Evolutionary conservation across 2,888 invertebrate genomes (phyloP), one percentile per base, ranked within the genome.

Genomic region (Apodemia mormo): DNA sequence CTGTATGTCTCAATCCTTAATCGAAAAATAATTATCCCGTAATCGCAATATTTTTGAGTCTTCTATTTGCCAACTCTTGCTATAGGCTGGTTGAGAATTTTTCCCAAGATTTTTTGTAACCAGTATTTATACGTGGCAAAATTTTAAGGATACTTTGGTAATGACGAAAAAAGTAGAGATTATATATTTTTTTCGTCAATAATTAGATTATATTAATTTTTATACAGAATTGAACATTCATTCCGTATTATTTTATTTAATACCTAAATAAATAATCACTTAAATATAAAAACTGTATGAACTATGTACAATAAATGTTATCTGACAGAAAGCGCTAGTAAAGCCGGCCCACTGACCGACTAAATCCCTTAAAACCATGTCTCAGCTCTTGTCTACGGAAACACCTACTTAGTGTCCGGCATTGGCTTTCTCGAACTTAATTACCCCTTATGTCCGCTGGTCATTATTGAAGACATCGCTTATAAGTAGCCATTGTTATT

Each of bases 331-430:
- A 69, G 68, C 68, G 61, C 30, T 61, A 12, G 30, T 61, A 73
- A 73, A 70, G 71, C 78, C 78, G 87, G 79, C 87, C 87, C 76
- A 90, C 85, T 90, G 82, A 88, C 90, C 86, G 80, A 88, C 83
- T 78, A 84, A 85, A 80, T 83, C 84, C 85, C 84, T 85, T 76
- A 80, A 81, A 82, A 81, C 80, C 78, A 78, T 80, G 78, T 77
- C 79, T 80, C 75, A 79, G 77, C 80, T 80, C 80, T 81, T 78
- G 81, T 78, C 76, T 79, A 76, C 81, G 82, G 83, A 86, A 84
- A 83, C 79, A 80, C 81, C 80, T 84, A 82, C 82, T 84, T 83
- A 83, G 77, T 78, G 76, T 77, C 78, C 75, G 72, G 74, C 77
- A 76, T 74, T 74, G 76, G 83, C 85, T 89, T 87, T 88, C 87